These are phyloP conservation scores for Trichosurus vulpecula DNA, from an alignment of 2,797 vertebrate species.

Conservation along the genomic window DNA sequence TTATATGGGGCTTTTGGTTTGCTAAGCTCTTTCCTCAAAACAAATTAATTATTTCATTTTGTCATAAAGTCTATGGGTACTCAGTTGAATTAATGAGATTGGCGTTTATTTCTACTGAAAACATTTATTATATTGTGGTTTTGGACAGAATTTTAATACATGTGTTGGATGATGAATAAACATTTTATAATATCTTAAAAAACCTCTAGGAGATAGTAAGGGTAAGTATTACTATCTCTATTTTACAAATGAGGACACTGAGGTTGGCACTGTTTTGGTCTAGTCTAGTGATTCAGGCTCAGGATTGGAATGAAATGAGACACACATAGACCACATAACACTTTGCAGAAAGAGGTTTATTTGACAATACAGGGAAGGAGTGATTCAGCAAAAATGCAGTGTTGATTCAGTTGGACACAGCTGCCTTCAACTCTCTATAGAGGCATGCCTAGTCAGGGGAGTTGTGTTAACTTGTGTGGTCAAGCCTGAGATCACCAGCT, in stretches of 20 bases:
- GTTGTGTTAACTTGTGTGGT: neutral
- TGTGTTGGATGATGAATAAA: constrained; percentile 70
- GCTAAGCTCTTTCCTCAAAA: neutral
- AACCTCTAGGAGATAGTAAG: neutral
- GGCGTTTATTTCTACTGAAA: constrained; percentile 56
- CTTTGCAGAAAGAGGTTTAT: neutral
- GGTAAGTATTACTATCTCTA: neutral
- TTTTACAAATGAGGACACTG: neutral
- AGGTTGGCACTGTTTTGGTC: neutral
- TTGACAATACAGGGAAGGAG: neutral
- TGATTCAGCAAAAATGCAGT: neutral
- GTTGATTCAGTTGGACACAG: neutral
- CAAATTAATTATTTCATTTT: constrained; percentile 52
- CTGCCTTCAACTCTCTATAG: neutral
- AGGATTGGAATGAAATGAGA: neutral
- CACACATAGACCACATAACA: neutral
- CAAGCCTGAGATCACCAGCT: neutral
- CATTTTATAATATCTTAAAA: constrained; percentile 61
- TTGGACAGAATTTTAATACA: constrained; percentile 70
- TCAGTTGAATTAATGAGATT: constrained; percentile 47
- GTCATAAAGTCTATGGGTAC: constrained; percentile 51
- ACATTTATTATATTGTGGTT: constrained; percentile 58
- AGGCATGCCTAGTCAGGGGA: neutral
- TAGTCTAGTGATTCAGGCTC: neutral
- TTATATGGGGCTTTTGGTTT: neutral